Percentiles rank a stretch among this genome's conserved stretches.
phyloP scores from a whole-genome alignment of 1,140 invertebrate genomes.

The fruit fly (Drosophila melanogaster) region DNA sequence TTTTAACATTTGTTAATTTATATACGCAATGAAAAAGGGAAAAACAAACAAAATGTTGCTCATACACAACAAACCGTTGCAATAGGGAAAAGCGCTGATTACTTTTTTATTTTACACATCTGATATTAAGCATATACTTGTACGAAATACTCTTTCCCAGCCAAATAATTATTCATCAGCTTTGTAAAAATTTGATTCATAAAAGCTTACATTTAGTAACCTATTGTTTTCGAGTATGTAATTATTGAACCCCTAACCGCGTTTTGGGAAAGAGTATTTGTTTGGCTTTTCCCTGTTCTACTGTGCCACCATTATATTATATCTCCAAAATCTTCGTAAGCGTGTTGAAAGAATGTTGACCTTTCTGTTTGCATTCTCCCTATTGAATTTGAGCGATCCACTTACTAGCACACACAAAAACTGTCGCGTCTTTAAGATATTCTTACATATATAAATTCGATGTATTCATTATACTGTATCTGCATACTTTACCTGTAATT shows the following conservation, averaged over 20 bases:
- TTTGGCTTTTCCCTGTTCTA: conserved; percentile 33
- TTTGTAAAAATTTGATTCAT: conserved; percentile 19
- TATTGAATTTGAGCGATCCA: conserved; percentile 29
- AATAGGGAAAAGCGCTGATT: conserved; percentile 68
- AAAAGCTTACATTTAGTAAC: conserved; percentile 35
- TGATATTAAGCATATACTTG: conserved; percentile 30
- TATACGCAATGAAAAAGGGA: conserved; percentile 50
- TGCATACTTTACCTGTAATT: conserved; percentile 34
- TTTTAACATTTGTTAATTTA: conserved; percentile 74
- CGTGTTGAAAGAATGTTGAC: conserved; percentile 24
- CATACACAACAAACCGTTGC: conserved; percentile 55
- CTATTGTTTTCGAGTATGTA: neutral
- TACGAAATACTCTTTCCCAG: conserved; percentile 54
- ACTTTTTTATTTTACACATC: conserved; percentile 51
- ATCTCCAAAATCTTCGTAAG: neutral
- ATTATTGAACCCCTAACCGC: too few species aligned
- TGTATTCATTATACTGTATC: conserved; percentile 13
- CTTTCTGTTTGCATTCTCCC: conserved; percentile 52
- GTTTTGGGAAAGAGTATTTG: conserved; percentile 26
- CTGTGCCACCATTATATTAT: conserved; percentile 38
- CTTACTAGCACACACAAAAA: conserved; percentile 34
- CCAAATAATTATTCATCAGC: conserved; percentile 8
- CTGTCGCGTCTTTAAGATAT: conserved; percentile 47
- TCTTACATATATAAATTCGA: conserved; percentile 46
- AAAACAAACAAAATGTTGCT: conserved; percentile 44